Evolutionary conservation across 2,888 invertebrate species (phyloP).

Genomic region (Electrophaes corylata): DNA sequence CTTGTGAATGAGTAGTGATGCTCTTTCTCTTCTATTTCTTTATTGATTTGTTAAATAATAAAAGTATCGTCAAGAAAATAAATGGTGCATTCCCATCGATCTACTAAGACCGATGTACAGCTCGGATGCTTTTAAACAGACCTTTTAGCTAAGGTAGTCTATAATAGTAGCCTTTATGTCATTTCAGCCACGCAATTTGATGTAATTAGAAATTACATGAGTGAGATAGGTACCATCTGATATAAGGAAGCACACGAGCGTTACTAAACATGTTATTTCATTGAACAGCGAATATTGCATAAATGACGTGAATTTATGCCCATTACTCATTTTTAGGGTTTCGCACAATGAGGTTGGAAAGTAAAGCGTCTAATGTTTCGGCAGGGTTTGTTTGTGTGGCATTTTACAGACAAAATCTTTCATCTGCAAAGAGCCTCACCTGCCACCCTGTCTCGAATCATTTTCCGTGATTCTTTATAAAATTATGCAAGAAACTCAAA

Average conservation of each 20-base stretch:
- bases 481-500: too few species aligned
- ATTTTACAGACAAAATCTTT: too few species aligned
- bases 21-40: too few species aligned
- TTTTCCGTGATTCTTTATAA: too few species aligned
- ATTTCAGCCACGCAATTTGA: conserved; percentile 77
- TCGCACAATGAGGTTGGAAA: conserved; percentile 22
- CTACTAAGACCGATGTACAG: neutral
- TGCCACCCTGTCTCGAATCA: too few species aligned
- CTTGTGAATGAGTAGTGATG: too few species aligned
- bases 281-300: conserved; percentile 59
- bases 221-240: conserved; percentile 52
- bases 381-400: conserved; percentile 2
- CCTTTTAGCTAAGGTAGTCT: conserved; percentile 3
- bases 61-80: too few species aligned
- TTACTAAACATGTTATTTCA: conserved; percentile 53
- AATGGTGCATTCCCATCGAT: too few species aligned
- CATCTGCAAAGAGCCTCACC: too few species aligned
- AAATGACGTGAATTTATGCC: conserved; percentile 40
- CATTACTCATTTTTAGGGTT: conserved; percentile 27
- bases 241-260: conserved; percentile 53
- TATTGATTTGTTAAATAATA: too few species aligned
- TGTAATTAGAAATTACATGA: conserved; percentile 78
- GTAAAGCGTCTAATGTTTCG: conserved; percentile 14
- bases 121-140: conserved; percentile 7
- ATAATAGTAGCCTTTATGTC: conserved; percentile 62